Base-by-base conservation (phyloP, 1,140 invertebrate species). In the Aphelenchoides fujianensis region DNA sequence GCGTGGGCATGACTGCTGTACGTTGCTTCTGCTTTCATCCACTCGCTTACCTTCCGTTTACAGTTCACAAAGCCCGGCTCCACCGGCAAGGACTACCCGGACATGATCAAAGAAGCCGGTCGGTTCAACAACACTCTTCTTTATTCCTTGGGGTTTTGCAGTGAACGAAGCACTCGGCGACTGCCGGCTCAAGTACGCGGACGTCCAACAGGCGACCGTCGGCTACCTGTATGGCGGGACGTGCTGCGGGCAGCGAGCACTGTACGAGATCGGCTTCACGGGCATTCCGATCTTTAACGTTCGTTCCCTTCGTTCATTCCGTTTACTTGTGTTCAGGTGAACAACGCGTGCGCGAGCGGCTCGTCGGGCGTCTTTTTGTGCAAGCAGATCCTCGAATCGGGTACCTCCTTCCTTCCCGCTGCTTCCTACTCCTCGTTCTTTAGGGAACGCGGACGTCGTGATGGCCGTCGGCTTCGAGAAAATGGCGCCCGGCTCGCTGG, bases 321-420 rank as follows among this genome's bases (percentile, higher is more conserved):
- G 27, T 59, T 32, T 30, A 59, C 7, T 5, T 7, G 55, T 59
- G 5, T 59, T 59, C 19, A 99, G 88, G 95, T 88, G 0, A 97
- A 98, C 86, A 99, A 98, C 83, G 97, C 97, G 82, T 98, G 96
- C 84, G 91, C 95, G 0, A 97, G 94, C 23, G 96, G 96, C 9
- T 92, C 95, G 0, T 92, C 91, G 64, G 95, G 95, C 1, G 84
- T 98, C 0, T 89, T 90, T 70, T 86, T 98, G 80, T 94, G 90
- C 0, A 95, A 95, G 83, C 92, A 97, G 85, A 88, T 96, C 5
- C 87, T 98, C 23, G 90, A 94, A 48, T 48, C 41, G 41, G 41
- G n/a, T n/a, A n/a, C n/a, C n/a, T n/a, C n/a, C n/a, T n/a, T n/a
- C n/a, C n/a, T n/a, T n/a, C n/a, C n/a, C n/a, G n/a, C n/a, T n/a